These are phyloP conservation scores for Thereva nobilitata DNA, from an alignment of 2,888 invertebrate genomes.

Conservation along the genomic window DNA sequence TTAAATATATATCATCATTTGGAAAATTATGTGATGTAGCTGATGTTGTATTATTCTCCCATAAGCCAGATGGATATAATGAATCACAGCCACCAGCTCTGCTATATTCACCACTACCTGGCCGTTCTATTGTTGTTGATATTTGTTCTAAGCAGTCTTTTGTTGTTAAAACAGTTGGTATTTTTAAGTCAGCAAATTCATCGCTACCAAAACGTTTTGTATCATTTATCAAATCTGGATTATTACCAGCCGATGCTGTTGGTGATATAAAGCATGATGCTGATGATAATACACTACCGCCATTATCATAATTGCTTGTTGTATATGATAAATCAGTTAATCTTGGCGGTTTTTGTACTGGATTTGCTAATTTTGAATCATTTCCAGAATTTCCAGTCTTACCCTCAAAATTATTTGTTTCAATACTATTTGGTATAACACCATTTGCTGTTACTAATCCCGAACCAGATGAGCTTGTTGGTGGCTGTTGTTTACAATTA, in stretches of 20 bases:
- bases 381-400: conserved; percentile 47
- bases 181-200: conserved; percentile 57
- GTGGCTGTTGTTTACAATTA: conserved; percentile 59
- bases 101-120: conserved; percentile 78
- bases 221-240: conserved; percentile 85
- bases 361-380: conserved; percentile 62
- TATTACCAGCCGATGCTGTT: conserved; percentile 74
- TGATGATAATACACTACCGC: conserved; percentile 67
- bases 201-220: conserved; percentile 69
- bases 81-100: conserved; percentile 73
- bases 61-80: conserved; percentile 77
- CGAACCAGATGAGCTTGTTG: conserved; percentile 37
- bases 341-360: conserved; percentile 73
- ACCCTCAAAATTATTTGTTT: conserved; percentile 51
- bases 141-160: conserved; percentile 61
- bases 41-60: conserved; percentile 62
- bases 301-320: conserved; percentile 70
- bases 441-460: conserved; percentile 50
- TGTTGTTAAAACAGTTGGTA: conserved; percentile 56
- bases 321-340: conserved; percentile 71
- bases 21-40: conserved; percentile 26
- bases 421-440: conserved; percentile 59
- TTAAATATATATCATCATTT: conserved; percentile 60
- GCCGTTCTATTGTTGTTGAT: conserved; percentile 58
- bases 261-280: conserved; percentile 74